Percentiles rank a stretch among this genome's conserved stretches.
Conservation (phyloP, 2,113 vertebrate genomes). For the Globicephala melas region DNA sequence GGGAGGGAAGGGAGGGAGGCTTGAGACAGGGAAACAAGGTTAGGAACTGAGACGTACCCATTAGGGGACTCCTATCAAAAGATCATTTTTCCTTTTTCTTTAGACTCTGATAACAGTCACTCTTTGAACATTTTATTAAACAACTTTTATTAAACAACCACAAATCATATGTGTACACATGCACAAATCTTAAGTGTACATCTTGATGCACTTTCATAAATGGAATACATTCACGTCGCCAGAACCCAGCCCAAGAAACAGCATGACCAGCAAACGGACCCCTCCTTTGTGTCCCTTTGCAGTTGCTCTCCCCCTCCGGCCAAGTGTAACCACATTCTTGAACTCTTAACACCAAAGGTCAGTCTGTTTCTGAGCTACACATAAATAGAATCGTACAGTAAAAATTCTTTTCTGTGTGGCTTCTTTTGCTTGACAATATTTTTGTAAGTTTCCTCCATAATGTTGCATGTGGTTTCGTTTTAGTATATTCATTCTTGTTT, state of each 20-base stretch:
- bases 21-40: not conserved
- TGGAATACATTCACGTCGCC: too few species aligned
- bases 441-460: not conserved
- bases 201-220: not conserved
- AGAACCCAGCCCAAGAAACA: not conserved
- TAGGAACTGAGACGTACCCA: not conserved
- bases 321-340: not conserved
- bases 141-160: not conserved
- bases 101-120: not conserved
- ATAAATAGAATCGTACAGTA: fast-evolving
- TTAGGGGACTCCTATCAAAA: fast-evolving
- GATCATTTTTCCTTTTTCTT: not conserved
- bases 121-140: not conserved
- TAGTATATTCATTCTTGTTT: not conserved
- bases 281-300: not conserved
- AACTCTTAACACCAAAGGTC: not conserved
- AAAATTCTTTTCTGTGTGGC: too few species aligned
- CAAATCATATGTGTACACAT: not conserved
- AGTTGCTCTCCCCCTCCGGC: fast-evolving
- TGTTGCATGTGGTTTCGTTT: not conserved
- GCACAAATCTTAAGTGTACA: fast-evolving
- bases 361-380: not conserved
- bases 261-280: fast-evolving
- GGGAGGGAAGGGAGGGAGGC: too few species aligned
- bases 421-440: not conserved